These are phyloP conservation scores for Merops nubicus DNA, from an alignment of 2,113 vertebrate species.

Conservation along the genomic window DNA sequence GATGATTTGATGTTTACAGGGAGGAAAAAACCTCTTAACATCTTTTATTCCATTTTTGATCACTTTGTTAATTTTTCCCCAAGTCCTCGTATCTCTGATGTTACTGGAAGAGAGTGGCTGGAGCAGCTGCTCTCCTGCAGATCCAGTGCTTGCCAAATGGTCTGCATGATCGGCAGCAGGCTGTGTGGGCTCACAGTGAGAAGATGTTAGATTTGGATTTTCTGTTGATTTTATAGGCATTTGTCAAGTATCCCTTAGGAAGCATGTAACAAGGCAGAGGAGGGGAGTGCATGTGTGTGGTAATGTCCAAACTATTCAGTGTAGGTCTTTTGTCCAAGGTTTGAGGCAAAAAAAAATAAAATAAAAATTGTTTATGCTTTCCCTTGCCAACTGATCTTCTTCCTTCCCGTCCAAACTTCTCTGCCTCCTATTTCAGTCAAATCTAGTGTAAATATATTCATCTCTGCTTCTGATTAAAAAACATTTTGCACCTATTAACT, in stretches of 20 bases:
- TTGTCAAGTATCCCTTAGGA: conserved; percentile 75
- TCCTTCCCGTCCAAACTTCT: neutral
- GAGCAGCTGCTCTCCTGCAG: conserved; percentile 72
- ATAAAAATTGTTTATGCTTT: conserved; percentile 21
- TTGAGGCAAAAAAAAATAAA: conserved; percentile 7
- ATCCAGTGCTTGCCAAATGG: conserved; percentile 71
- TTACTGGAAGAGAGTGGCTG: conserved; percentile 64
- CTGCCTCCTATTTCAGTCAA: conserved; percentile 44
- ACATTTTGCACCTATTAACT: conserved; percentile 60
- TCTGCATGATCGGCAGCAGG: conserved; percentile 51
- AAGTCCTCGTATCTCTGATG: conserved; percentile 77
- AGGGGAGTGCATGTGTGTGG: conserved; percentile 54
- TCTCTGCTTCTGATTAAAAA: conserved; percentile 66
- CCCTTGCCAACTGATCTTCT: conserved; percentile 19
- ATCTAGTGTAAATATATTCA: conserved; percentile 42
- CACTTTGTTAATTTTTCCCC: conserved; percentile 76
- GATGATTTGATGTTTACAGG: conserved; percentile 72
- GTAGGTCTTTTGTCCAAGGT: conserved; percentile 21
- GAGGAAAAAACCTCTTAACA: conserved; percentile 65
- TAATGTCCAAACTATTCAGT: conserved; percentile 17
- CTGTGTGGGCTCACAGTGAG: conserved; percentile 54
- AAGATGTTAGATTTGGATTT: conserved; percentile 63
- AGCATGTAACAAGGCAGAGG: conserved; percentile 51
- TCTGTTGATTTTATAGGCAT: conserved; percentile 68
- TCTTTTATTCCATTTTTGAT: conserved; percentile 77